Evolutionary conservation across 92 coral and sea anemone species (phyloP).

Genomic region (Palythoa caribaeorum): DNA sequence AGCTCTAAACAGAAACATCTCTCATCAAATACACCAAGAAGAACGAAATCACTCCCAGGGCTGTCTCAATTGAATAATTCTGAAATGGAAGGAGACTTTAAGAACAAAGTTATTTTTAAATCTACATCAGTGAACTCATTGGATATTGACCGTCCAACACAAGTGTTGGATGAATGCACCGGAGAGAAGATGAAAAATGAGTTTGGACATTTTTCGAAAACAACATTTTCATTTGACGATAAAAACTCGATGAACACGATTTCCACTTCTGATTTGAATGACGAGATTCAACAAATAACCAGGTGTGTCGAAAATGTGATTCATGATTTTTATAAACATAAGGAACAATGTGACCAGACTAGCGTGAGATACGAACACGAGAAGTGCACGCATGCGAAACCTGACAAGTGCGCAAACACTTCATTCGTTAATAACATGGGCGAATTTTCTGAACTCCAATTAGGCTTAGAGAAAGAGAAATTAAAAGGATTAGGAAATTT

Average conservation of each 20-base stretch:
- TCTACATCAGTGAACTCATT: slow-evolving; percentile 11
- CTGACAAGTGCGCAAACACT: neutral
- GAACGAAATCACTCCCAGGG: slow-evolving; percentile 24
- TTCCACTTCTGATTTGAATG: slow-evolving; percentile 12
- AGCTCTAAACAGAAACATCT: neutral
- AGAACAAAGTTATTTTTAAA: slow-evolving; percentile 10
- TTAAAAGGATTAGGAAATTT: slow-evolving; percentile 16
- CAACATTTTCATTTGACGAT: neutral
- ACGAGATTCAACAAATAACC: slow-evolving; percentile 35
- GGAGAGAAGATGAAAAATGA: neutral
- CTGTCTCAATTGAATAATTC: neutral
- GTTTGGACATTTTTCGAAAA: neutral
- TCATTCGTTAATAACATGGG: slow-evolving; percentile 1
- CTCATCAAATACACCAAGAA: neutral
- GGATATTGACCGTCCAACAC: slow-evolving; percentile 17
- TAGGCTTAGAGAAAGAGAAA: neutral
- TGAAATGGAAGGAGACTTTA: slow-evolving; percentile 3
- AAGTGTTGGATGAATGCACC: neutral
- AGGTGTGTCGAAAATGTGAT: slow-evolving; percentile 41
- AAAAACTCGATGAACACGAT: slow-evolving; percentile 4
- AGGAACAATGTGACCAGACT: slow-evolving; percentile 36
- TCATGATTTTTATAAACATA: slow-evolving; percentile 35
- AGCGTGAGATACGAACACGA: neutral
- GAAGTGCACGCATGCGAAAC: neutral
- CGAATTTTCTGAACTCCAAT: neutral